Percentiles rank a stretch among this genome's conserved stretches.
Conservation (phyloP, 2,888 invertebrate genomes). For the Encarsia formosa region DNA sequence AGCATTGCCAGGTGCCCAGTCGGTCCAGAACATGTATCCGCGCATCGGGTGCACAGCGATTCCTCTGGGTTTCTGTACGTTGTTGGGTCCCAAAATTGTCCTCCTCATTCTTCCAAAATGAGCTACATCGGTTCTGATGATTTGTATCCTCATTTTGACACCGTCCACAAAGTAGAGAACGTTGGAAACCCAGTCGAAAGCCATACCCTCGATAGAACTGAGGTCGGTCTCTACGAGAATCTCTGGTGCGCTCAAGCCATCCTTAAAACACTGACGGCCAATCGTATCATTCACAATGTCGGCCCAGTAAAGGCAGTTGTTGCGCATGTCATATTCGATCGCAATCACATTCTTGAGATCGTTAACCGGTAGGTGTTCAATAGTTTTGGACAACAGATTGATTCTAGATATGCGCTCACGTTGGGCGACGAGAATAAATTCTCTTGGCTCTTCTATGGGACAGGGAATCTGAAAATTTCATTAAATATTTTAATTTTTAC, state of each 20-base stretch:
- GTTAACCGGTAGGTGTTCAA: conserved; percentile 65
- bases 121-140: conserved; percentile 65
- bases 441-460: conserved; percentile 64
- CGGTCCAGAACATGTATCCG: conserved; percentile 83
- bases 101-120: conserved; percentile 68
- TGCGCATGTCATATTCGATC: conserved; percentile 78
- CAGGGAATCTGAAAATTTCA: conserved; percentile 57
- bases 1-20: conserved; percentile 77
- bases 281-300: conserved; percentile 78
- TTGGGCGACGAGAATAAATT: conserved; percentile 78
- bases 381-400: conserved; percentile 58
- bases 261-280: conserved; percentile 67
- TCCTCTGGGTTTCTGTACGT: conserved; percentile 70
- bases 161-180: conserved; percentile 87
- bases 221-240: conserved; percentile 71
- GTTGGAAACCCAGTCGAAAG: conserved; percentile 83
- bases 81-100: conserved; percentile 66
- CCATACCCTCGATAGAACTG: conserved; percentile 82
- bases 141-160: conserved; percentile 72
- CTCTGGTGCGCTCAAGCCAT: conserved; percentile 64
- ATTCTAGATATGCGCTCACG: conserved; percentile 72
- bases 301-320: conserved; percentile 86
- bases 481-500: too few relatives aligned
- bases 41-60: conserved; percentile 79
- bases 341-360: conserved; percentile 77